phyloP scores from a whole-genome alignment of 2,888 invertebrate species.

The Apocheima hispidaria region DNA sequence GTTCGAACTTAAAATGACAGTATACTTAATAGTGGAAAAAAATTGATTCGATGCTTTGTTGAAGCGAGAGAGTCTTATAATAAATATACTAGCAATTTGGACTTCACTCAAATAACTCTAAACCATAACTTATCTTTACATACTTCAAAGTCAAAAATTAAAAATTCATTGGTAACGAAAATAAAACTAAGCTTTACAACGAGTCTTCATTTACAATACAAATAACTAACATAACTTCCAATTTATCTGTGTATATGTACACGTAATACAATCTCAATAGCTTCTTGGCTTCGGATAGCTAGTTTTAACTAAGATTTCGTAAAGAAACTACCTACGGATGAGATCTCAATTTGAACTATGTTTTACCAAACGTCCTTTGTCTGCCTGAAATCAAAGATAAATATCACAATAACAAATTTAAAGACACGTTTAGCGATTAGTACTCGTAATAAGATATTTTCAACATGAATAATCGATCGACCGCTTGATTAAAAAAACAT shows the following conservation, averaged over 20 bases:
- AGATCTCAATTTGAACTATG: conserved; percentile 85
- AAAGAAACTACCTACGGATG: conserved; percentile 81
- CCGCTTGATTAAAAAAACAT: conserved; percentile 1
- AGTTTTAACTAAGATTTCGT: conserved; percentile 78
- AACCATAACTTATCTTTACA: conserved; percentile 44
- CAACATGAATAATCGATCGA: conserved; percentile 43
- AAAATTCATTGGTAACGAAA: conserved; percentile 84
- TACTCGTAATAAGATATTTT: conserved; percentile 61
- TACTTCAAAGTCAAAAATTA: conserved; percentile 69
- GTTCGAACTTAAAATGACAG: conserved; percentile 36
- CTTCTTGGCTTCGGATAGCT: conserved; percentile 83
- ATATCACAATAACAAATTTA: conserved; percentile 74
- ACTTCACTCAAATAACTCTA: conserved; percentile 35
- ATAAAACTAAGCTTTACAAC: conserved; percentile 75
- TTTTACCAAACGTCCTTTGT: conserved; percentile 72
- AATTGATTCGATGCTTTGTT: conserved; percentile 27
- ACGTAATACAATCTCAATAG: conserved; percentile 70
- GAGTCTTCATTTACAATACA: conserved; percentile 66
- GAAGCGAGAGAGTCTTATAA: conserved; percentile 39
- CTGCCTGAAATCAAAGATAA: conserved; percentile 72
- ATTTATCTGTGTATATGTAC: conserved; percentile 45
- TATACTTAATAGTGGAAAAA: conserved; percentile 21
- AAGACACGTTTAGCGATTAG: conserved; percentile 66
- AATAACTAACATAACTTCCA: conserved; percentile 38
- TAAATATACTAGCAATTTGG: conserved; percentile 40